These are phyloP conservation scores for Pristionchus maxplancki DNA, from an alignment of 2,888 invertebrate species.

Conservation along the genomic window DNA sequence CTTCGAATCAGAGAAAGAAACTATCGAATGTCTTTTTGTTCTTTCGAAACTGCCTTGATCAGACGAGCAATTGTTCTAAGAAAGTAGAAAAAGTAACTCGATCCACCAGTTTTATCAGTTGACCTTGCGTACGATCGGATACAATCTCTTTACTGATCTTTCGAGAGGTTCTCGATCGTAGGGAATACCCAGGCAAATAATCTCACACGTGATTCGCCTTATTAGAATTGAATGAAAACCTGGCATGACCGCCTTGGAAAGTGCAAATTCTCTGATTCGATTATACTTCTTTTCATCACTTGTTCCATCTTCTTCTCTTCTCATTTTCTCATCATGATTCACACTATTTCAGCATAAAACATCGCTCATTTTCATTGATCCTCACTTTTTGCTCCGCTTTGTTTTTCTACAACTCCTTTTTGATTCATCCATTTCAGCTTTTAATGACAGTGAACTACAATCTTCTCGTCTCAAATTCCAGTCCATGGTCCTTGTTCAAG, in stretches of 20 bases:
- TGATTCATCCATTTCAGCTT: neutral
- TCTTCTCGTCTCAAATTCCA: slow-evolving; percentile 27
- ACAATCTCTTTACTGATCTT: neutral
- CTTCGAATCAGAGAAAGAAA: neutral
- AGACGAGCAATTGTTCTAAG: neutral
- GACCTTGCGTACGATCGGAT: neutral
- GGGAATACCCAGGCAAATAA: neutral
- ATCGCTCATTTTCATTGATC: neutral
- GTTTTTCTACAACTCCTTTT: neutral
- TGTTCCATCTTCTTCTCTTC: neutral
- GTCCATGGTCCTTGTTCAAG: slow-evolving; percentile 45
- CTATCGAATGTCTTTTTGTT: neutral
- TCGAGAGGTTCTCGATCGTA: neutral
- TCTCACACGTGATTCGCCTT: neutral
- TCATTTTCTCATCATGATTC: neutral
- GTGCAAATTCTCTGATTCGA: neutral
- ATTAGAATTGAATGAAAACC: neutral
- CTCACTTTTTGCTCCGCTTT: neutral
- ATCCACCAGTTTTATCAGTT: neutral
- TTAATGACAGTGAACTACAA: slow-evolving; percentile 49
- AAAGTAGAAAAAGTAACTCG: slow-evolving; percentile 14
- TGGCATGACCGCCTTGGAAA: neutral
- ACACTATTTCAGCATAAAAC: neutral
- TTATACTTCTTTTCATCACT: neutral
- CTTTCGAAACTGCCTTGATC: neutral